Evolutionary conservation across 2,113 vertebrate species (phyloP), one percentile per base, ranked within the genome.

Genomic region (Pteronura brasiliensis): DNA sequence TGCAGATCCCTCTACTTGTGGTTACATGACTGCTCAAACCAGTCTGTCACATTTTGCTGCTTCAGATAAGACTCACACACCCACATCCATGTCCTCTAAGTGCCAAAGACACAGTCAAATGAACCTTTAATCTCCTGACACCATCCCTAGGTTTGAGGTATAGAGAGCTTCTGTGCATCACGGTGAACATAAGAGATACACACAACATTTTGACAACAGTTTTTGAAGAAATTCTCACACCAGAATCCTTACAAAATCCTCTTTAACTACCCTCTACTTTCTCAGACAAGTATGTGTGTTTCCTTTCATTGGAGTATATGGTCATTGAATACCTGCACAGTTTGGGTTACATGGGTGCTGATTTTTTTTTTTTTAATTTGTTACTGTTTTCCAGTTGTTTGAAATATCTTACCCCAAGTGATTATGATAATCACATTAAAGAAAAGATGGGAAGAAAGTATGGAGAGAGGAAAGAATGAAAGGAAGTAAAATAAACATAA

Each of bases 81-180:
- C 15, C 80, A 57, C 2, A 13, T 34, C 13, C 14, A 0, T 27
- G 27, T 47, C 6, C 77, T 77, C 18, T 18, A 52, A 52, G n/a
- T 6, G 23, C 17, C 5, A 44, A 18, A 25, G 13, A 39, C 20
- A 61, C 4, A 25, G 23, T 63, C 8, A 88, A 39, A 65, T 1
- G 31, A 44, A 71, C 10, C 17, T 31, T 57, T 83, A 61, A 18
- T 15, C 52, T 93, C n/a, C 18, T 92, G 12, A n/a, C 4, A 34
- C 0, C 0, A 12, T 69, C 13, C 34, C 23, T 21, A 44, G 31
- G 1, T 12, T 72, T 27, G 4, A 88, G 31, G 6, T 1, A 3
- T 6, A 1, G 18, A 42, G 4, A 65, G 14, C n/a, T 36, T 55
- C 52, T 29, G 4, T 83, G 10, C 20, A 25, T 39, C 31, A 23